Base-by-base conservation (phyloP, 1,140 invertebrate genomes). In the Diabrotica virgifera region DNA sequence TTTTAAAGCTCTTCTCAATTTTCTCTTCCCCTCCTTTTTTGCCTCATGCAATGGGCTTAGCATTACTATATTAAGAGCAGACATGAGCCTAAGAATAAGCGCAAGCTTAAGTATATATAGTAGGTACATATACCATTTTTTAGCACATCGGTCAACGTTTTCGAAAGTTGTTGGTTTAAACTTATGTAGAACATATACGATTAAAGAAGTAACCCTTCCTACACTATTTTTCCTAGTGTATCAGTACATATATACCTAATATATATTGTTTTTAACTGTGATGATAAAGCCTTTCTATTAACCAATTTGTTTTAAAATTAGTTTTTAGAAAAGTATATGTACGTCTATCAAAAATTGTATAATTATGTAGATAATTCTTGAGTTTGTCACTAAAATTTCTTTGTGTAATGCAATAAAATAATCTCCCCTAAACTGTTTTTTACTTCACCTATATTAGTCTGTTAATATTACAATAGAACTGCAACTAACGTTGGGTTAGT, bases 391-490 rank as follows among this genome's bases (percentile, higher is more conserved):
- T 62, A 37, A 59, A 53, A 65, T 68, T 68, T 68, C 63, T 68
- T 68, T 68, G 63, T 68, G 67, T 65, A 68, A 62, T 62, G 67
- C 67, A 68, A 68, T 68, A 63, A 67, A 67, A 35, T 58, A 54
- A 63, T 64, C 8, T 46, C 5, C 40, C 40, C 40, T 46, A 10
- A n/a, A 46, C 8, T 10, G 40, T 46, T 8, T 46, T 46, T 46
- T 46, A 5, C 24, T 24, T 24, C 24, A 24, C 24, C 4, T 24
- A 24, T 24, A 24, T 24, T 24, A 24, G 24, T 24, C 24, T 24
- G 4, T 24, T 24, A 4, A 24, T 24, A 4, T 24, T n/a, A n/a
- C n/a, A n/a, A n/a, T n/a, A n/a, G n/a, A n/a, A n/a, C n/a, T n/a
- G n/a, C n/a, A n/a, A n/a, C n/a, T n/a, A n/a, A n/a, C n/a, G n/a